Evolutionary conservation across 2,888 invertebrate species (phyloP).

Genomic region (Tuberolachnus salignus): DNA sequence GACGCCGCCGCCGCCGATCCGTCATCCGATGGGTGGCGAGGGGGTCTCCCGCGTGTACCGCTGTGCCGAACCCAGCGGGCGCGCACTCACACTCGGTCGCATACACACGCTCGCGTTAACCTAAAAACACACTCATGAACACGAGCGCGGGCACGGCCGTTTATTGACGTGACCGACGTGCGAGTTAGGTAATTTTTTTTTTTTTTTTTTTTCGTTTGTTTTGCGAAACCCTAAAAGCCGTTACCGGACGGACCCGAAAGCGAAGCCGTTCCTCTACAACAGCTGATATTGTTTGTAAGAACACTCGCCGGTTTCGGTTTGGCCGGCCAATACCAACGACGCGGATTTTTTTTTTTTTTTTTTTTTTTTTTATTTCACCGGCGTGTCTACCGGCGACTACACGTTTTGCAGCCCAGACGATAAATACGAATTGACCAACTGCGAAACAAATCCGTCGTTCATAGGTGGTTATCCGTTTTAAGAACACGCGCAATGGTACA

Average conservation of each 20-base stretch:
- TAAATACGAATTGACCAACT: no score
- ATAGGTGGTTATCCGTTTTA: no score
- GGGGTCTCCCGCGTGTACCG: slow-evolving; percentile 34
- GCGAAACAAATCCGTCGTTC: no score
- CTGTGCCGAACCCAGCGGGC: slow-evolving; percentile 50
- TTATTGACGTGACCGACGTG: background rate
- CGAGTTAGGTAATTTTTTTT: background rate
- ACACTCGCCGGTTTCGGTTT: no score
- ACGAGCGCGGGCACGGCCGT: background rate
- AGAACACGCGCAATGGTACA: no score
- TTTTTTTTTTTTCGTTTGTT: background rate
- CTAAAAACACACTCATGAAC: no score
- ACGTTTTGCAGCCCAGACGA: no score
- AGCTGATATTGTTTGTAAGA: no score
- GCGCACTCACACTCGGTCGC: slow-evolving; percentile 10
- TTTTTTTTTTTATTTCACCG: no score
- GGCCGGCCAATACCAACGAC: no score
- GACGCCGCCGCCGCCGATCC: slow-evolving; percentile 27
- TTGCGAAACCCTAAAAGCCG: slow-evolving; percentile 29
- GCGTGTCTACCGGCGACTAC: no score
- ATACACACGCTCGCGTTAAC: background rate
- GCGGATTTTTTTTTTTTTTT: no score
- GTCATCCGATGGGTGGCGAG: slow-evolving; percentile 25
- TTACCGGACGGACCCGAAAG: background rate
- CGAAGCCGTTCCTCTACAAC: background rate